Percentiles rank a stretch among this genome's conserved stretches.
phyloP scores from a whole-genome alignment of 2,888 invertebrate genomes.

The Bedellia somnulentella region DNA sequence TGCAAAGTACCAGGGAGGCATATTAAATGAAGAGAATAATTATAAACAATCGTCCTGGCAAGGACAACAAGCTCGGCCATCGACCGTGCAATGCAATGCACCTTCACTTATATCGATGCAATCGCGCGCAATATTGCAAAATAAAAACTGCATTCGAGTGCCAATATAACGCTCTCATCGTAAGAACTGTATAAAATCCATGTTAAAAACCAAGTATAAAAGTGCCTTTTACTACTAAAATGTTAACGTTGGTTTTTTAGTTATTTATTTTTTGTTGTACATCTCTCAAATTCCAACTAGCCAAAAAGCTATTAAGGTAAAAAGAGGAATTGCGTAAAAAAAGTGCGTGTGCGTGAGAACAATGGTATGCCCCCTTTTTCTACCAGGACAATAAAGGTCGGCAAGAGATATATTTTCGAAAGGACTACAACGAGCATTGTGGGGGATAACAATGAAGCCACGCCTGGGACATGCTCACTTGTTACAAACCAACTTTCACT shows the following conservation, averaged over 20 bases:
- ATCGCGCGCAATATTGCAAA: slow-evolving; percentile 1
- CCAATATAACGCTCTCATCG: neutral
- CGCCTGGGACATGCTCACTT: slow-evolving; percentile 3
- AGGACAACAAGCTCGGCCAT: slow-evolving; percentile 40
- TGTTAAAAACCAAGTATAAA: too few species aligned
- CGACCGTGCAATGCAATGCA: slow-evolving; percentile 24
- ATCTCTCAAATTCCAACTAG: too few species aligned
- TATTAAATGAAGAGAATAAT: slow-evolving; percentile 26
- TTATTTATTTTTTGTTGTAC: too few species aligned
- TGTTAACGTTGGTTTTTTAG: too few species aligned
- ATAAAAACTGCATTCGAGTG: too few species aligned
- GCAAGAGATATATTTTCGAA: slow-evolving; percentile 30
- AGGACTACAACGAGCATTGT: slow-evolving; percentile 21
- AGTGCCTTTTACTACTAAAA: too few species aligned
- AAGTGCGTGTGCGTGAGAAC: slow-evolving; percentile 63
- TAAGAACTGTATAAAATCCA: too few species aligned
- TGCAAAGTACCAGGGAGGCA: slow-evolving; percentile 51
- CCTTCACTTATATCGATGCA: too few species aligned
- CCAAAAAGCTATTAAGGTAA: too few species aligned
- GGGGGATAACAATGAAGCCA: slow-evolving; percentile 13
- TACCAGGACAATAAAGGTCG: slow-evolving; percentile 47
- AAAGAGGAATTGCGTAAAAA: slow-evolving; percentile 18
- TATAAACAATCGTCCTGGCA: slow-evolving; percentile 42
- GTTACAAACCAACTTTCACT: too few species aligned
- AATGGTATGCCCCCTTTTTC: slow-evolving; percentile 62